phyloP scores from a whole-genome alignment of 2,113 vertebrate species.

The Alaudala cheleensis region DNA sequence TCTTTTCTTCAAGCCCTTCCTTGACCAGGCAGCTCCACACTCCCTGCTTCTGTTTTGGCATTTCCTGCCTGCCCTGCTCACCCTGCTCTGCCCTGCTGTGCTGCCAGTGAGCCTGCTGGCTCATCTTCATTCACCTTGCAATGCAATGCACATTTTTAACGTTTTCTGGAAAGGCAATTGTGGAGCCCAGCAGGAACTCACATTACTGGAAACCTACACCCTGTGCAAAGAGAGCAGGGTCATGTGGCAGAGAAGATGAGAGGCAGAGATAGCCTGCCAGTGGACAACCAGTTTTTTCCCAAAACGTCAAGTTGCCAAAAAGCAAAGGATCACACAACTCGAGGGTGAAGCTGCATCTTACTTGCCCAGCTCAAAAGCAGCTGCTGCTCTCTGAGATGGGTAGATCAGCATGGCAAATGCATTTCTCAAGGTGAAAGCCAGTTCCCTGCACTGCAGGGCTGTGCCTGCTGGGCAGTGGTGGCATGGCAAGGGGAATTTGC shows the following conservation, averaged over 20 bases:
- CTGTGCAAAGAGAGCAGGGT: not conserved
- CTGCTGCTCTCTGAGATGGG: not conserved
- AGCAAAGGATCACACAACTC: not conserved
- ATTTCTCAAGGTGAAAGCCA: not conserved
- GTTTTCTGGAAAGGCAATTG: not conserved
- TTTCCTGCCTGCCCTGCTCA: not conserved
- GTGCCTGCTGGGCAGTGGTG: not conserved
- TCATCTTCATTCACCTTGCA: not conserved
- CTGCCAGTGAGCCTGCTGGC: rapidly evolving
- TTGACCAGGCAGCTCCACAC: not conserved
- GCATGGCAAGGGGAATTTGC: not conserved
- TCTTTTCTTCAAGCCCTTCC: not conserved
- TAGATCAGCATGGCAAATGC: not conserved
- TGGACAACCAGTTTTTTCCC: not conserved
- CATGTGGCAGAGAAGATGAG: constrained; percentile 29
- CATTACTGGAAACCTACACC: constrained; percentile 49
- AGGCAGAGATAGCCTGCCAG: not conserved
- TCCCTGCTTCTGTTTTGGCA: not conserved
- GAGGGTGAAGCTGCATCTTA: not conserved
- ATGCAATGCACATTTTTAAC: constrained; percentile 13
- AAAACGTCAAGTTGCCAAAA: not conserved
- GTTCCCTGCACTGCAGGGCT: not conserved
- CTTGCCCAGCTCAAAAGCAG: not conserved
- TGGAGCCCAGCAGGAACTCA: constrained; percentile 23
- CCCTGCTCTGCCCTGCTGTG: not conserved